phyloP scores from a whole-genome alignment of 2,113 vertebrate genomes.

The Gobiocypris rarus region DNA sequence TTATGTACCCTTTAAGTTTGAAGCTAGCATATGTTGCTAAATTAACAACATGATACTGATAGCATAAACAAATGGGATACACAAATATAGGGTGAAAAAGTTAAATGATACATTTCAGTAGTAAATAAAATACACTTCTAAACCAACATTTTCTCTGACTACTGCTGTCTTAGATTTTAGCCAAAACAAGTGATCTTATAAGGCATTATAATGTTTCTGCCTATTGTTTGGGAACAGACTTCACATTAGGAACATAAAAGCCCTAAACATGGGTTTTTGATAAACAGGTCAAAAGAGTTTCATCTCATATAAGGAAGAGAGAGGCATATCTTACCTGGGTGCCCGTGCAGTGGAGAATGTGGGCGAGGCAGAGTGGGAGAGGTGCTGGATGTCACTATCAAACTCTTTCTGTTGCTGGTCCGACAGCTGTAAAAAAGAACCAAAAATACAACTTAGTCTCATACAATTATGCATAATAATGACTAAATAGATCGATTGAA shows the following conservation, averaged over 20 bases:
- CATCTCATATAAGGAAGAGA: not conserved
- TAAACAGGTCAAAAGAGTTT: not conserved
- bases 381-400: constrained; percentile 96
- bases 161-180: too few relatives aligned
- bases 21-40: not conserved
- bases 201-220: not conserved
- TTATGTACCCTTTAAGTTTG: not conserved
- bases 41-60: not conserved
- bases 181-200: not conserved
- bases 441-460: not conserved
- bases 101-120: too few relatives aligned
- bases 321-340: constrained; percentile 79
- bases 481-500: not conserved
- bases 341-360: constrained; percentile 93
- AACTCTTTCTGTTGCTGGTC: constrained; percentile 96
- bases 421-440: constrained; percentile 82
- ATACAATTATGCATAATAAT: not conserved
- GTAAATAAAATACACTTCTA: not conserved
- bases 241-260: not conserved
- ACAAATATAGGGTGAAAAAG: too few relatives aligned
- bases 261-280: not conserved
- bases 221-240: not conserved
- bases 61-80: not conserved
- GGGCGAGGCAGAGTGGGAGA: constrained; percentile 95
- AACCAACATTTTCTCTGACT: not conserved